Evolutionary conservation across 2,888 invertebrate species (phyloP).

Genomic region (Drosophila limbata): DNA sequence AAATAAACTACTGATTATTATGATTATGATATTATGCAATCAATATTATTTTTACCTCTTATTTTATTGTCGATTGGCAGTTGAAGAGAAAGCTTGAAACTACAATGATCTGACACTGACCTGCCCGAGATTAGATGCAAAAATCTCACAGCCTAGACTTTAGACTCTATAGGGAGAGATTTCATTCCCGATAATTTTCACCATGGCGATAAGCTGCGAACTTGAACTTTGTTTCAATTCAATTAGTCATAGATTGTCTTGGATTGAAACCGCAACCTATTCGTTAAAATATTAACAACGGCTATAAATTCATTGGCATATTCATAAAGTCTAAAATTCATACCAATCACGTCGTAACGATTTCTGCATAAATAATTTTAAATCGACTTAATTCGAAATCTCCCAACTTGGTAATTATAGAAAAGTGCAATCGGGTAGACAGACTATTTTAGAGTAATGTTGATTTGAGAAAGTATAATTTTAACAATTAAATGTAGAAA

Average conservation of each 20-base stretch:
- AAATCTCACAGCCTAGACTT: background rate
- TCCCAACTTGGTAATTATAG: background rate
- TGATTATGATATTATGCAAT: too few species aligned
- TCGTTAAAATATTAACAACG: background rate
- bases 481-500: background rate
- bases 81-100: background rate
- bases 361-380: background rate
- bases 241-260: slow-evolving; percentile 1
- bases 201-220: background rate
- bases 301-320: background rate
- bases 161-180: background rate
- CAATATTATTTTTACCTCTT: background rate
- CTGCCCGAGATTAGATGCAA: slow-evolving; percentile 14
- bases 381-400: background rate
- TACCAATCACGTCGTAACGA: background rate
- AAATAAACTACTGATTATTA: background rate
- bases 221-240: slow-evolving; percentile 1
- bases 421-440: background rate
- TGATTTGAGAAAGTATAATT: background rate
- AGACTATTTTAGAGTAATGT: background rate
- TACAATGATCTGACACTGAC: slow-evolving; percentile 8
- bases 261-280: background rate
- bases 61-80: background rate
- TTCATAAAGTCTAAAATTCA: background rate
- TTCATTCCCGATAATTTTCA: background rate